Evolutionary conservation across 2,797 vertebrate species (phyloP), one percentile per base, ranked within the genome.

Genomic region (Hemibagrus guttatus): DNA sequence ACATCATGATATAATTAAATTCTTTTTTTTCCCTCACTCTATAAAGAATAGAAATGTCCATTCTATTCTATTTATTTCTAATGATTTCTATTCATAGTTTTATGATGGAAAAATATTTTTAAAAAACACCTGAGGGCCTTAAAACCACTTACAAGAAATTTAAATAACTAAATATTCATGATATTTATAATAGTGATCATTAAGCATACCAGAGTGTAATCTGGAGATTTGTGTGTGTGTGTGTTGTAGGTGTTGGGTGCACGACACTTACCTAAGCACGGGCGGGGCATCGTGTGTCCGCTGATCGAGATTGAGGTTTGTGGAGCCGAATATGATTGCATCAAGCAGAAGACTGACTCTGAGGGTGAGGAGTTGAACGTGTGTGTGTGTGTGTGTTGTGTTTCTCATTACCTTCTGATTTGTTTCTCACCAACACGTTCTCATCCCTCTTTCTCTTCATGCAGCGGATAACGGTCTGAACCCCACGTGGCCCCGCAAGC

Each of bases 291-390:
- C 0, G 98, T 99, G 88, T 98, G 97, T 87, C 98, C 98, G 1
- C 96, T 99, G 0, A 97, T 99, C 72, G 98, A 99, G 94, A 96
- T 99, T 1, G 98, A 99, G 90, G 97, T 99, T 90, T 98, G 98
- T 0, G 98, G 98, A 0, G 97, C 98, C 0, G 98, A 99, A 75
- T 99, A 98, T 0, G 98, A 99, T 95, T 98, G 95, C 0, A 91
- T 92, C 92, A 99, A 99, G 91, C 97, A 96, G 91, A 99, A 99
- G 93, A 99, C 98, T 0, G 98, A 99, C 91, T 98, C 98, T 0
- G 97, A 97, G 93, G 97, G 98, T 98, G 89, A 95, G 89, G 8
- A 72, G 52, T 42, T 9, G 17, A 11, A 72, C 28, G 69, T 72
- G 69, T 72, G 71, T 26, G 21, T 42, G 56, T 14, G 54, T 26